Conservation (phyloP, 2,888 invertebrate species). For the Eilema depressum region DNA sequence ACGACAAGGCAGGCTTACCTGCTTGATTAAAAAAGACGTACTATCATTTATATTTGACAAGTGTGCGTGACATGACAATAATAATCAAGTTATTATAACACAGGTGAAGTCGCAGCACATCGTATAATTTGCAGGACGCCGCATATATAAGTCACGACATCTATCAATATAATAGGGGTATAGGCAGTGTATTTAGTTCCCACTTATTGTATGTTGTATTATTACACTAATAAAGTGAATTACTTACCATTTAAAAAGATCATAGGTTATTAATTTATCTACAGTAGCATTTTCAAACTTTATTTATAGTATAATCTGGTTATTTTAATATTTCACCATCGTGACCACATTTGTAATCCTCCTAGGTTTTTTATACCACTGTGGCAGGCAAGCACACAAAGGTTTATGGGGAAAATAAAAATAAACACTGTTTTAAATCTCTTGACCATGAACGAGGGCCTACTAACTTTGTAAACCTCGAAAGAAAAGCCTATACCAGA, state of each 20-base stretch:
- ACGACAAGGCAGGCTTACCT: neutral
- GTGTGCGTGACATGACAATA: neutral
- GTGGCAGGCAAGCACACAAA: too few relatives aligned
- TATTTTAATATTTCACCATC: too few relatives aligned
- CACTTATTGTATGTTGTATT: neutral
- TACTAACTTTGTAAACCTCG: too few relatives aligned
- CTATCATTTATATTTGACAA: neutral
- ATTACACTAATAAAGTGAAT: neutral
- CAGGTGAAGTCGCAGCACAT: conserved; percentile 6
- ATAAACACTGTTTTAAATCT: too few relatives aligned
- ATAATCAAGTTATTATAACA: conserved; percentile 19
- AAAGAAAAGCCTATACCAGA: too few relatives aligned
- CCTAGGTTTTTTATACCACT: too few relatives aligned
- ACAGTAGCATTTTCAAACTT: neutral
- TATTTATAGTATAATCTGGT: rapidly evolving
- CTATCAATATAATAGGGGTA: conserved; percentile 6
- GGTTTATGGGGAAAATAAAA: too few relatives aligned
- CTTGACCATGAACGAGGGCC: too few relatives aligned
- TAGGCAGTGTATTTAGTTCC: neutral
- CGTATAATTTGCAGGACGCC: conserved; percentile 7
- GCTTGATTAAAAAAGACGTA: neutral
- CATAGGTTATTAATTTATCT: neutral
- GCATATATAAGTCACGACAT: neutral
- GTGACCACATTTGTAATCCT: too few relatives aligned
- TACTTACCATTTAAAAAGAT: neutral